These are phyloP conservation scores for Cavia porcellus DNA, from an alignment of 2,113 vertebrate species.

Conservation along the genomic window DNA sequence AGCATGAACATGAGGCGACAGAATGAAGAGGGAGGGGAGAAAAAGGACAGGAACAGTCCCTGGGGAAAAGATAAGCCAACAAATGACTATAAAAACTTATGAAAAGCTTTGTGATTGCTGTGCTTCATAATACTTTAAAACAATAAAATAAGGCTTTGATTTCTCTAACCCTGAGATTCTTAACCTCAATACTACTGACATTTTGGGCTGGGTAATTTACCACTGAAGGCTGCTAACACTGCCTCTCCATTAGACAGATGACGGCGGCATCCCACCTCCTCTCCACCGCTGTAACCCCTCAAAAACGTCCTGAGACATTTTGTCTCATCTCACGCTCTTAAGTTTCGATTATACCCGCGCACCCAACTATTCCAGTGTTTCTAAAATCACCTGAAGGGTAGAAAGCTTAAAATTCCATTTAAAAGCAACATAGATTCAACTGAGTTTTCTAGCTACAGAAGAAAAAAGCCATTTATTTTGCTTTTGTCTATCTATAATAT, in stretches of 20 bases:
- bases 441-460: slow-evolving; percentile 4
- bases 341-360: not conserved
- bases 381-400: slow-evolving; percentile 48
- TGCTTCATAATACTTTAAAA: not conserved
- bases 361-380: not conserved
- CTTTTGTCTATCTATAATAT: slow-evolving; percentile 47
- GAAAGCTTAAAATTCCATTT: slow-evolving; percentile 59
- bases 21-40: not conserved
- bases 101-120: not conserved
- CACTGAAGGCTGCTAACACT: not conserved
- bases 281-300: not conserved
- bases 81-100: slow-evolving; percentile 6
- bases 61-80: slow-evolving; percentile 14
- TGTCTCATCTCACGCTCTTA: not conserved
- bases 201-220: not conserved
- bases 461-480: not conserved
- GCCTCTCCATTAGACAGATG: not conserved
- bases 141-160: not conserved
- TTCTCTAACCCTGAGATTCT: not conserved
- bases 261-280: not conserved
- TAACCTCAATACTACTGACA: not conserved
- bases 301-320: not conserved
- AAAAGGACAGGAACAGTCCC: not conserved
- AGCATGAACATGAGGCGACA: not conserved
- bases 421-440: slow-evolving; percentile 53